Evolutionary conservation across 2,888 invertebrate species (phyloP).

Genomic region (Poecilus cupreus): DNA sequence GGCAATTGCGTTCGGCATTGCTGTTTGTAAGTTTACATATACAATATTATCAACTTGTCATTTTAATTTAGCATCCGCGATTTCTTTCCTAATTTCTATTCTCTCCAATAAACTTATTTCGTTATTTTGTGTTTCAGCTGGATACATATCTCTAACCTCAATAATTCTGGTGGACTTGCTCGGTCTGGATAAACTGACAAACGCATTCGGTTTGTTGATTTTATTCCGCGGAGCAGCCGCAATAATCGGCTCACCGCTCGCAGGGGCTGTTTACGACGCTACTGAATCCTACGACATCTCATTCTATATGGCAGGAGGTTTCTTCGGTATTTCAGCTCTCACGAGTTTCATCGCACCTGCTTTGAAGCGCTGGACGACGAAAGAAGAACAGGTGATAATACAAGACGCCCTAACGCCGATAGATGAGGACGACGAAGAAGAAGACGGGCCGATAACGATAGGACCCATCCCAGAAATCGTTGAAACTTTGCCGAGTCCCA

Average conservation of each 20-base stretch:
- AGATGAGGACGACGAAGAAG: constrained; percentile 86
- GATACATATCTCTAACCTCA: constrained; percentile 97
- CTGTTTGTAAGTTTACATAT: constrained; percentile 83
- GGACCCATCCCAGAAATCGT: constrained; percentile 83
- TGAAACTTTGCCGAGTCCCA: constrained; percentile 84
- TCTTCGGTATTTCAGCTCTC: constrained; percentile 89
- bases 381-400: constrained; percentile 68
- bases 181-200: constrained; percentile 96
- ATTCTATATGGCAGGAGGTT: constrained; percentile 93
- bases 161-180: constrained; percentile 97
- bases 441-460: constrained; percentile 83
- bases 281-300: constrained; percentile 90
- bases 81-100: no score
- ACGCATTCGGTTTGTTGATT: constrained; percentile 96
- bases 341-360: constrained; percentile 90
- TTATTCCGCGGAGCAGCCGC: constrained; percentile 96
- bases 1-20: constrained; percentile 92
- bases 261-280: constrained; percentile 92
- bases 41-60: constrained; percentile 40
- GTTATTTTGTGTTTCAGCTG: constrained; percentile 79
- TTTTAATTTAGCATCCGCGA: no score
- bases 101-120: no score
- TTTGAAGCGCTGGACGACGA: constrained; percentile 76
- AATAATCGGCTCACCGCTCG: constrained; percentile 88
- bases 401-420: constrained; percentile 86